phyloP scores from a whole-genome alignment of 53 echinoderm and acorn worm genomes.

The Henricia sp. region DNA sequence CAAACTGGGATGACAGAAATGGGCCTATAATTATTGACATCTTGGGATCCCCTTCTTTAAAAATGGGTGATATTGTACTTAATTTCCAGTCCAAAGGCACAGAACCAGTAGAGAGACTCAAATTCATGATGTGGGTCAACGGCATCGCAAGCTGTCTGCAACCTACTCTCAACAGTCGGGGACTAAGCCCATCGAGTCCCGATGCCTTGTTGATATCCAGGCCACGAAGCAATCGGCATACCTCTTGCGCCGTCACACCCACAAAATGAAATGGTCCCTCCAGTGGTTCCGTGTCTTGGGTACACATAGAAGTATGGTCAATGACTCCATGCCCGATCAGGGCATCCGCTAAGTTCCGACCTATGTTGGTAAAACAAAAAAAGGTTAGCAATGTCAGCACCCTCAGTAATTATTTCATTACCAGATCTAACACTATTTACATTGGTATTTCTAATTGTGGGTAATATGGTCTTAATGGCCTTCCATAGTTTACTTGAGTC shows the following conservation, averaged over 20 bases:
- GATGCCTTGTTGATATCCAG: conserved; percentile 16
- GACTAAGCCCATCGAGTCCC: conserved; percentile 21
- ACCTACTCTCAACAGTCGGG: conserved; percentile 6
- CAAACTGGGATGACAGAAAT: not conserved
- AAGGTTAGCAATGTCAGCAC: not conserved
- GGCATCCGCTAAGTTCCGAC: conserved; percentile 1
- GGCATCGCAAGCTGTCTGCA: conserved; percentile 13
- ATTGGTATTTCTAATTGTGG: not conserved
- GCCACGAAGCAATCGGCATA: conserved; percentile 1
- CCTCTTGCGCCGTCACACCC: conserved; percentile 11
- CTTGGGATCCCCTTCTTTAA: not conserved
- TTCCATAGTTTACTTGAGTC: conserved; percentile 23
- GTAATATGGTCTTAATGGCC: conserved; percentile 14
- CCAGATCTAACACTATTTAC: not conserved
- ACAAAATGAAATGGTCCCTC: conserved; percentile 42
- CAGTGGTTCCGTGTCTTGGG: conserved; percentile 6
- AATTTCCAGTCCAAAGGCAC: not conserved
- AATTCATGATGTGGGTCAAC: conserved; percentile 16
- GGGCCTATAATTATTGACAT: not conserved
- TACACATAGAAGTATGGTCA: not conserved
- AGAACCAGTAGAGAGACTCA: not conserved
- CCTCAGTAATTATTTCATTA: not conserved
- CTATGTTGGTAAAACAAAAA: conserved; percentile 11
- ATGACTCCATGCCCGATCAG: not conserved
- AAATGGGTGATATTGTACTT: conserved; percentile 17